Conservation (phyloP, 2,113 vertebrate genomes). For the Poecilia latipinna region DNA sequence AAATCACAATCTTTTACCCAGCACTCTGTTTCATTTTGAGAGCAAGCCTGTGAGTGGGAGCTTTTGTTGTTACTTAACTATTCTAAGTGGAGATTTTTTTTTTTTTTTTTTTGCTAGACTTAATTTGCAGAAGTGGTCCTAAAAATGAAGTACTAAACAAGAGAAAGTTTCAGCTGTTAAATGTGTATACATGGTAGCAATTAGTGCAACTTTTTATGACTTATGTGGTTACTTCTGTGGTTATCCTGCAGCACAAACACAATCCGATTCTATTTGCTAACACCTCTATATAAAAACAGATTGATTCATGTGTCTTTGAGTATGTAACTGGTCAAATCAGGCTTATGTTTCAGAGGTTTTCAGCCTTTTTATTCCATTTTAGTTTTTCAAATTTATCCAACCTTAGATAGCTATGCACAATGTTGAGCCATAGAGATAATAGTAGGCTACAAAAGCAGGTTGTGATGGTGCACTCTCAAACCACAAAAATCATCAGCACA, state of each 20-base stretch:
- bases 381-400: constrained; percentile 41
- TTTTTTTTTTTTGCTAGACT: constrained; percentile 7
- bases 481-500: constrained; percentile 35
- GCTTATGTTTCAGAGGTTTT: not conserved
- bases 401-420: constrained; percentile 51
- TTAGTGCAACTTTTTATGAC: constrained; percentile 11
- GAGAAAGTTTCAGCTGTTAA: constrained; percentile 17
- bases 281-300: not conserved
- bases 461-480: constrained; percentile 35
- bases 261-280: not conserved
- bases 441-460: constrained; percentile 37
- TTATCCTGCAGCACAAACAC: not conserved
- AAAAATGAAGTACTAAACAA: constrained; percentile 31
- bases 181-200: constrained; percentile 21
- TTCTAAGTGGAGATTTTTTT: constrained; percentile 36
- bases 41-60: constrained; percentile 9
- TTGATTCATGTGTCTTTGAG: not conserved
- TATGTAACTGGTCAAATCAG: constrained; percentile 29
- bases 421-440: constrained; percentile 29
- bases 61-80: constrained; percentile 33
- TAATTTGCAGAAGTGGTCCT: constrained; percentile 39
- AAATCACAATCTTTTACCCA: constrained; percentile 8
- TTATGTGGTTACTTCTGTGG: not conserved
- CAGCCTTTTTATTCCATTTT: constrained; percentile 33
- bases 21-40: constrained; percentile 12